phyloP scores from a whole-genome alignment of 2,797 vertebrate genomes.

The Morus bassanus region DNA sequence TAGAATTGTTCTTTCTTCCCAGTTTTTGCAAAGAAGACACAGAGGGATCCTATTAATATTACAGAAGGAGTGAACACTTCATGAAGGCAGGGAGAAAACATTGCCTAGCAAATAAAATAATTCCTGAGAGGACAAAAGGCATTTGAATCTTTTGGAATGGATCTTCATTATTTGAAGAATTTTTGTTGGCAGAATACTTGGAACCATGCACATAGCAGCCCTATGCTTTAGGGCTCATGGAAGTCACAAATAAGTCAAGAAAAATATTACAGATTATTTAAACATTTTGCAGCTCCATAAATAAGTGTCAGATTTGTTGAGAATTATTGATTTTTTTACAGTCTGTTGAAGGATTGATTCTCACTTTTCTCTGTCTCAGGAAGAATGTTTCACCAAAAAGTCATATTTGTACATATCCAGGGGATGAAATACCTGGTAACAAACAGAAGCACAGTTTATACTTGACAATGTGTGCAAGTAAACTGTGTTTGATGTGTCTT shows the following conservation, averaged over 20 bases:
- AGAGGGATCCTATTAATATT: slow-evolving; percentile 2
- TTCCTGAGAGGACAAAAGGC: background rate
- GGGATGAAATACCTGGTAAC: background rate
- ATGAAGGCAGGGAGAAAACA: background rate
- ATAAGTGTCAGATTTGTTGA: background rate
- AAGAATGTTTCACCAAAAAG: background rate
- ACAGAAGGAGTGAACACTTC: background rate
- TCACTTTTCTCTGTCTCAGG: slow-evolving; percentile 16
- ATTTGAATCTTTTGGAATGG: background rate
- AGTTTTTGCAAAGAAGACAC: background rate
- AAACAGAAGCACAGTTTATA: background rate
- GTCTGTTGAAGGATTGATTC: background rate
- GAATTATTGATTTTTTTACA: background rate
- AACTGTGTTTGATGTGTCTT: background rate
- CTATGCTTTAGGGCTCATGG: background rate
- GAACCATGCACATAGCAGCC: background rate
- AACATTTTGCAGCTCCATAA: background rate
- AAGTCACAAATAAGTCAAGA: background rate
- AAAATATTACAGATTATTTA: slow-evolving; percentile 3
- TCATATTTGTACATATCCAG: background rate
- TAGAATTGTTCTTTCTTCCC: background rate
- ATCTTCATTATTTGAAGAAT: background rate
- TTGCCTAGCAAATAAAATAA: background rate
- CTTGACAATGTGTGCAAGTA: background rate
- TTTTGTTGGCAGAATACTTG: background rate